Percentiles rank a stretch among this genome's conserved stretches.
These are phyloP conservation scores for Monochamus alternatus DNA, from an alignment of 2,888 invertebrate genomes.

Conservation along the genomic window DNA sequence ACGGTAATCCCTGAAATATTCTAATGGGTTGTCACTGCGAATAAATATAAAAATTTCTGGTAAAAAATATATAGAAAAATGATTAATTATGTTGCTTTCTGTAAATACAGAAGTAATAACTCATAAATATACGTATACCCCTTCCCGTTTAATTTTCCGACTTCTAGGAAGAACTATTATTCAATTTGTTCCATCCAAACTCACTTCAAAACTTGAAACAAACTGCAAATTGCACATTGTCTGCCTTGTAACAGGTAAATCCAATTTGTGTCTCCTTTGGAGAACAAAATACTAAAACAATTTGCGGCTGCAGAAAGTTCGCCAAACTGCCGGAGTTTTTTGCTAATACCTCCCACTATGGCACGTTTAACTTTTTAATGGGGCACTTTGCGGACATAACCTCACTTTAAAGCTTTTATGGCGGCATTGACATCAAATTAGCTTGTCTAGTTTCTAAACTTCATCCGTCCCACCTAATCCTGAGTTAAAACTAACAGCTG, in stretches of 20 bases:
- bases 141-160: background rate
- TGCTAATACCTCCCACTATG: background rate
- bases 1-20: no score
- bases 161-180: background rate
- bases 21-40: no score
- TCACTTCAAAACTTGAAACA: background rate
- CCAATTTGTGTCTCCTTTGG: constrained; percentile 1
- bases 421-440: no score
- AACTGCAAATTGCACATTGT: background rate
- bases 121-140: no score
- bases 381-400: background rate
- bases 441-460: no score
- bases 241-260: background rate
- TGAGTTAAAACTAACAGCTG: no score
- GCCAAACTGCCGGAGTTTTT: background rate
- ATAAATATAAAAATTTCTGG: no score
- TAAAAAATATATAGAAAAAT: no score
- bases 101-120: no score
- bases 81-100: no score
- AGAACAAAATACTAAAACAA: constrained; percentile 2
- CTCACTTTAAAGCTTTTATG: no score
- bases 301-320: background rate
- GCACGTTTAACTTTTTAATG: constrained; percentile 4
- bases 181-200: background rate
- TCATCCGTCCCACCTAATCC: no score